These are phyloP conservation scores for Enhydra lutris DNA, from an alignment of 2,113 vertebrate genomes.

Conservation along the genomic window DNA sequence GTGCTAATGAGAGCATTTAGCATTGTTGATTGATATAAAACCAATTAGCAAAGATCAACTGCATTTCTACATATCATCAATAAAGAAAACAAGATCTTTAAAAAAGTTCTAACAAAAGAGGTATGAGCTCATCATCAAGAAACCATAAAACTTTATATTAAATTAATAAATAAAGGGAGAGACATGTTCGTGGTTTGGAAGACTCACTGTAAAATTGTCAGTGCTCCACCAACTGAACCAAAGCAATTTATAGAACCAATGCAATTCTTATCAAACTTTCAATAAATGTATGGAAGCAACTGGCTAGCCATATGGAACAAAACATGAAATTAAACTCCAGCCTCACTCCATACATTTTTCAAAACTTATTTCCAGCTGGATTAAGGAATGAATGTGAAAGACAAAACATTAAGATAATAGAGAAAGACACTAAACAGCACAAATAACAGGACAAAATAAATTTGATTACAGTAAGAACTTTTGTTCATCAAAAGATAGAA, in stretches of 20 bases:
- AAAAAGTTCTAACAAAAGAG: slow-evolving; percentile 22
- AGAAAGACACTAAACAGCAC: not conserved
- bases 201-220: slow-evolving; percentile 1
- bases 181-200: not conserved
- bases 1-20: not conserved
- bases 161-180: not conserved
- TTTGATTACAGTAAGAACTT: not conserved
- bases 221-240: not conserved
- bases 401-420: not conserved
- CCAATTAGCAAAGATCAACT: not conserved
- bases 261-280: slow-evolving; percentile 9
- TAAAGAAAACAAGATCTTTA: not conserved
- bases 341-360: not conserved
- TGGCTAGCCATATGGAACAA: not conserved
- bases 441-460: not conserved
- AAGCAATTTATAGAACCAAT: not conserved
- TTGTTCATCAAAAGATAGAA: not conserved
- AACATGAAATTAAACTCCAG: slow-evolving; percentile 1
- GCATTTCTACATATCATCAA: not conserved
- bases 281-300: not conserved
- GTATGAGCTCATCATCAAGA: not conserved
- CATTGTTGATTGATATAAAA: not conserved
- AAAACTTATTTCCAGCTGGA: not conserved
- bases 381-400: not conserved
- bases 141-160: not conserved